phyloP scores from a whole-genome alignment of 2,113 vertebrate species.

The Siphamia tubifer region DNA sequence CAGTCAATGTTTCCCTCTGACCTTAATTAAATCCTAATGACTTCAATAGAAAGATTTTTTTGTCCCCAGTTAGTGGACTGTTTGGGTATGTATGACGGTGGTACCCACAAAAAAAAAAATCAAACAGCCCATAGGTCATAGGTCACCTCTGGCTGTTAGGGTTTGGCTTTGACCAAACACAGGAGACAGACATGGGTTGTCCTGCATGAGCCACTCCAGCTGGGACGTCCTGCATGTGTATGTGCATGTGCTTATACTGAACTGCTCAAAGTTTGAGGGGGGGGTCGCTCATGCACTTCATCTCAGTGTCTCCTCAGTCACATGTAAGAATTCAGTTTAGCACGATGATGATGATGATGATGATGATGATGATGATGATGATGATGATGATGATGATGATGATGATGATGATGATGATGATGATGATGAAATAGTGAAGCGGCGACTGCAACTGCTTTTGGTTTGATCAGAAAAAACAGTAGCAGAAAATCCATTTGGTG shows the following conservation, averaged over 20 bases:
- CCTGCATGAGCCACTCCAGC: slow-evolving; percentile 61
- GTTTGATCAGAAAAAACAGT: not conserved
- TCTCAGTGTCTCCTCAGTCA: slow-evolving; percentile 19
- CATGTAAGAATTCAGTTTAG: slow-evolving; percentile 13
- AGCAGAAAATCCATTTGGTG: not conserved
- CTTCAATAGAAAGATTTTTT: slow-evolving; percentile 38
- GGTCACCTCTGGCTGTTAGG: not conserved
- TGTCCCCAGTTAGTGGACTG: slow-evolving; percentile 7
- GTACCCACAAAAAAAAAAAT: slow-evolving; percentile 56
- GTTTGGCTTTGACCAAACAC: not conserved
- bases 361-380: too few relatives aligned
- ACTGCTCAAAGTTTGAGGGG: slow-evolving; percentile 24
- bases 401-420: not conserved
- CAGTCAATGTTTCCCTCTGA: slow-evolving; percentile 48
- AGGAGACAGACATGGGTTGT: slow-evolving; percentile 12
- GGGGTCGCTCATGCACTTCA: slow-evolving; percentile 56
- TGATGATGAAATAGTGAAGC: not conserved
- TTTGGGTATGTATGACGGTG: slow-evolving; percentile 67
- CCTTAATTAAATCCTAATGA: slow-evolving; percentile 57
- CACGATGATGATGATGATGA: slow-evolving; percentile 7
- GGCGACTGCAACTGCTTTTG: not conserved
- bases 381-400: not conserved
- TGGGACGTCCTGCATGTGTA: slow-evolving; percentile 72
- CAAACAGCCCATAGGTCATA: too few relatives aligned
- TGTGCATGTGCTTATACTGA: slow-evolving; percentile 74